Evolutionary conservation across 2,797 vertebrate genomes (phyloP).

Genomic region (Tenualosa thibaudeaui): DNA sequence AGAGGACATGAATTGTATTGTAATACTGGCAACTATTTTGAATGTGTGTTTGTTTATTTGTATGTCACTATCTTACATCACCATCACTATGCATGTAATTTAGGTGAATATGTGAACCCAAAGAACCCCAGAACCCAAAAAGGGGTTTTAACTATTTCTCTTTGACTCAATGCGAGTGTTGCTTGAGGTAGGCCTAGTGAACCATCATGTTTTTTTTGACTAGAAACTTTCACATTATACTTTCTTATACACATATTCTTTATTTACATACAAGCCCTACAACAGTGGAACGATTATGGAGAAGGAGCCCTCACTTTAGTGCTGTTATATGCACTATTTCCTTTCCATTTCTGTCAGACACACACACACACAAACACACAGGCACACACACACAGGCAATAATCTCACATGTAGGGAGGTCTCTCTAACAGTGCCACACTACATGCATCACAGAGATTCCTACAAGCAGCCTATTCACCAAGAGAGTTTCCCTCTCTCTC

Average conservation of each 20-base stretch:
- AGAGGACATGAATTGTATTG: too few species aligned
- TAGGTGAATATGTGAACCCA: too few species aligned
- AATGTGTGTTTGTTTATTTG: too few species aligned
- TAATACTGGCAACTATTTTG: too few species aligned
- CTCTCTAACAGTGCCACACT: constrained; percentile 40
- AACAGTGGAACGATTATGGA: not conserved
- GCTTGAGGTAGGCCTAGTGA: too few species aligned
- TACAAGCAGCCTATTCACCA: not conserved
- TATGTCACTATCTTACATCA: too few species aligned
- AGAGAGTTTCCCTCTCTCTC: not conserved
- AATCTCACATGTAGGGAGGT: constrained; percentile 42
- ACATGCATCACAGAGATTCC: not conserved
- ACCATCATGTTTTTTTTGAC: too few species aligned
- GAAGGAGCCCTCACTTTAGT: not conserved
- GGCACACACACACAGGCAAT: constrained; percentile 28
- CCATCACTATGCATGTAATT: too few species aligned
- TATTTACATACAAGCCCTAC: not conserved
- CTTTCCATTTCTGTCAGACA: constrained; percentile 33
- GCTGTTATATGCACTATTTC: constrained; percentile 31
- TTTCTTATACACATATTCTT: not conserved
- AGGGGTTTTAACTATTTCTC: too few species aligned
- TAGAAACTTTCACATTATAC: too few species aligned
- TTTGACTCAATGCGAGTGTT: too few species aligned
- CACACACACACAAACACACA: not conserved
- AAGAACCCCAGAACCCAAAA: too few species aligned